phyloP scores from a whole-genome alignment of 2,888 invertebrate species.

The Ectemnius continuus region DNA sequence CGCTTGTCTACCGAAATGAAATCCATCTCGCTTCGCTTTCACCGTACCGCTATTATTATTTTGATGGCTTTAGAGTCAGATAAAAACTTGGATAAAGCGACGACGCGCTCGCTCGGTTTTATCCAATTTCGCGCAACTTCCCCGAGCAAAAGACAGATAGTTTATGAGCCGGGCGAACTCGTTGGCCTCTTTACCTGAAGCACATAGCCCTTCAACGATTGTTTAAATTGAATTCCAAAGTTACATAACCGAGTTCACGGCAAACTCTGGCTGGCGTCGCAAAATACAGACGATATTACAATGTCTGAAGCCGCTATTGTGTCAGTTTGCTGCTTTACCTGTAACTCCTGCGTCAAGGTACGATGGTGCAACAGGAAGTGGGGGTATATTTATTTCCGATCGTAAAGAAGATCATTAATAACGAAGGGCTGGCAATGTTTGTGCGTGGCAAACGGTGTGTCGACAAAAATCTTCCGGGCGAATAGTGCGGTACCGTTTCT shows the following conservation, averaged over 20 bases:
- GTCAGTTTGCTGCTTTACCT: slow-evolving; percentile 13
- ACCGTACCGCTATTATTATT: slow-evolving; percentile 24
- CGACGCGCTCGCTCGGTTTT: not conserved
- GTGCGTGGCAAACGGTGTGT: slow-evolving; percentile 12
- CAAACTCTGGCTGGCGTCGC: slow-evolving; percentile 10
- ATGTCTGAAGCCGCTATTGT: slow-evolving; percentile 17
- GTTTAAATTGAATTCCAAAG: slow-evolving; percentile 41
- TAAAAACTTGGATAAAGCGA: not conserved
- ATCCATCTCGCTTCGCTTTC: slow-evolving; percentile 10
- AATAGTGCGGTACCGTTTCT: slow-evolving; percentile 37
- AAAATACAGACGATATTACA: slow-evolving; percentile 20
- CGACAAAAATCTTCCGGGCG: slow-evolving; percentile 28
- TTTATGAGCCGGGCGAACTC: slow-evolving; percentile 23
- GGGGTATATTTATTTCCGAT: no score
- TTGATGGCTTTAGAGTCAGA: slow-evolving; percentile 2
- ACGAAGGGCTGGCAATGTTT: no score
- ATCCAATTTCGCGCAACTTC: not conserved
- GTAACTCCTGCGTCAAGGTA: not conserved
- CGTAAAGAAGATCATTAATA: no score
- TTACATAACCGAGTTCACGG: slow-evolving; percentile 10
- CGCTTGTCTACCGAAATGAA: not conserved
- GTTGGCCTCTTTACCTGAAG: slow-evolving; percentile 34
- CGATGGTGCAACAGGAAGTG: no score
- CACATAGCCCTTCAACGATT: slow-evolving; percentile 28
- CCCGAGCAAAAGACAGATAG: not conserved